phyloP scores from a whole-genome alignment of 2,113 vertebrate genomes.

The Mungos mungo region DNA sequence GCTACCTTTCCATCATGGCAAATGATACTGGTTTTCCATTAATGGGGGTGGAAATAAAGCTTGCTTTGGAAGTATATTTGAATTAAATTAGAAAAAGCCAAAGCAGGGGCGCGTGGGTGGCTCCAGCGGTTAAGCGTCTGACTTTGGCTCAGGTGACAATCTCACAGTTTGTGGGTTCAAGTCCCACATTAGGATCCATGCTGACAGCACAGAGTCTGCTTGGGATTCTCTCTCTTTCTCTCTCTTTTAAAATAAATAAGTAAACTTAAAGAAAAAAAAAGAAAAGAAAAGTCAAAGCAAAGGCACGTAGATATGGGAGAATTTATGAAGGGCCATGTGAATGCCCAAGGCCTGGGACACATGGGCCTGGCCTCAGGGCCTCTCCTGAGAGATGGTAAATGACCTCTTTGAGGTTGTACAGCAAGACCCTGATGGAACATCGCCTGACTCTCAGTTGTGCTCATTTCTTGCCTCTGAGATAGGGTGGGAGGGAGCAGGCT shows the following conservation, averaged over 20 bases:
- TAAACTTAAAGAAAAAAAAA: too few species aligned
- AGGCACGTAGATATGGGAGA: accelerated
- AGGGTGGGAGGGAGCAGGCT: not conserved
- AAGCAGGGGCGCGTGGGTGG: not conserved
- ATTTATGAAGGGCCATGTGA: accelerated
- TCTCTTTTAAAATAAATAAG: too few species aligned
- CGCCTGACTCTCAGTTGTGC: not conserved
- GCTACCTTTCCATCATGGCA: not conserved
- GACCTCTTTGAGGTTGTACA: not conserved
- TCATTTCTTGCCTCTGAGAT: not conserved
- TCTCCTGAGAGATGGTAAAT: not conserved
- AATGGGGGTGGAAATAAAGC: not conserved
- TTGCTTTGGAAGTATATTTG: not conserved
- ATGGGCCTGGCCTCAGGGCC: not conserved
- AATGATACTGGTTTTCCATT: not conserved
- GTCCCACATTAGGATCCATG: too few species aligned
- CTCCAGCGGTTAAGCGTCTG: too few species aligned
- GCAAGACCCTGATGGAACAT: not conserved
- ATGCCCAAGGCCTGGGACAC: not conserved
- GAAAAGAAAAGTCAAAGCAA: not conserved
- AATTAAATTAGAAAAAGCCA: not conserved
- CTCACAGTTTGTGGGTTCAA: too few species aligned
- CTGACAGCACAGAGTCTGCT: too few species aligned
- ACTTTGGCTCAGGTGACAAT: too few species aligned
- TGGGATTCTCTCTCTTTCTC: too few species aligned